These are phyloP conservation scores for Eugnorisma glareosa DNA, from an alignment of 2,888 invertebrate genomes.

Conservation along the genomic window DNA sequence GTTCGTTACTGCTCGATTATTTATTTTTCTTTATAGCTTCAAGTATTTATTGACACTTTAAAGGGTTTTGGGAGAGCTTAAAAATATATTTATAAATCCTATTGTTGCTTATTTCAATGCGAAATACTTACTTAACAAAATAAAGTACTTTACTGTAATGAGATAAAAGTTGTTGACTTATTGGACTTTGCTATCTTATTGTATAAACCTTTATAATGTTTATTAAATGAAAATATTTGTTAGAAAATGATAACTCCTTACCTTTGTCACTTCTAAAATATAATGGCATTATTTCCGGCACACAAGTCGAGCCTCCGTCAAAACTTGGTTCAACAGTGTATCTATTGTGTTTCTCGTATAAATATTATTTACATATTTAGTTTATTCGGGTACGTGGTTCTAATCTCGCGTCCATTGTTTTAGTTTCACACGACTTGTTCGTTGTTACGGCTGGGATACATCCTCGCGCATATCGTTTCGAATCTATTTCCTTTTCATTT, in stretches of 20 bases:
- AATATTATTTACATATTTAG: constrained; percentile 65
- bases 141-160: constrained; percentile 22
- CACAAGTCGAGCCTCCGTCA: constrained; percentile 49
- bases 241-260: constrained; percentile 21
- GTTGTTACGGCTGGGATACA: constrained; percentile 65
- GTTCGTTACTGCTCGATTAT: background rate
- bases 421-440: constrained; percentile 70
- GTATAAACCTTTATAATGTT: constrained; percentile 27
- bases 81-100: constrained; percentile 10
- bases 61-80: constrained; percentile 2
- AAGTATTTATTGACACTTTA: background rate
- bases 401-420: constrained; percentile 69
- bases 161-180: constrained; percentile 39
- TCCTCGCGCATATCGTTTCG: constrained; percentile 69
- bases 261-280: constrained; percentile 39
- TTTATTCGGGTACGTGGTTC: constrained; percentile 58
- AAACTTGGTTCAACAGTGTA: constrained; percentile 49
- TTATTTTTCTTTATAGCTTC: background rate
- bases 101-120: constrained; percentile 14
- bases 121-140: constrained; percentile 26
- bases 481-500: constrained; percentile 75
- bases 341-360: constrained; percentile 53
- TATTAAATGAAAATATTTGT: constrained; percentile 23
- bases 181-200: constrained; percentile 22
- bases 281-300: constrained; percentile 46